Evolutionary conservation across 1,140 invertebrate species (phyloP), one percentile per base, ranked within the genome.

Genomic region (Gonioctena quinquepunctata): DNA sequence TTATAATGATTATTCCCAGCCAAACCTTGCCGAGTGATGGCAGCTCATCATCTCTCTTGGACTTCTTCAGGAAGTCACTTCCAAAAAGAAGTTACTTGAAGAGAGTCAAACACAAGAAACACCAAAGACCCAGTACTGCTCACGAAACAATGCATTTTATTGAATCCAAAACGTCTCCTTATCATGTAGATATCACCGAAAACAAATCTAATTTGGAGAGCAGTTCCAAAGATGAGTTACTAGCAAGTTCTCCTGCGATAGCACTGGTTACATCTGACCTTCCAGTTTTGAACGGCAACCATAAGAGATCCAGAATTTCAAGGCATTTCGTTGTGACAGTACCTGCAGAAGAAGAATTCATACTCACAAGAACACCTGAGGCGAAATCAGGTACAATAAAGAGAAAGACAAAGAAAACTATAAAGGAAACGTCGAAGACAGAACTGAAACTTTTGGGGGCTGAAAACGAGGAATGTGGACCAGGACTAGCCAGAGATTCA

Each of bases 1-100:
- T 90, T 42, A 83, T 91, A 22, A 70, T 91, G 5, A 82, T 89
- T 0, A 83, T 89, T 2, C 89, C 89, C 11, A 85, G 85, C 8
- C 76, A 77, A 18, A 73, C 81, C 8, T 50, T 68, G 8, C 19
- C 59, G 16, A 26, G 19, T 0, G 57, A 27, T 25, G 16, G 66
- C 6, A 25, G 84, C 0, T 75, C 83, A 11, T 75, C 83, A 6
- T 26, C 69, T 21, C 65, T 86, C 1, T 62, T 87, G 1, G 84
- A 86, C 61, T 71, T 87, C 0, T 68, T 88, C 1, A 82, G 76
- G 66, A 84, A 75, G 62, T 80, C 68, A 27, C 78, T 76, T 60
- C 71, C 74, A 25, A 66, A 67, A 71, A 56, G 42, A 25, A 57
- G 21, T 1, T 21, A 59, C 28, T 8, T 60, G 0, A 67, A 66